phyloP scores from a whole-genome alignment of 2,113 vertebrate genomes.

The Plecotus auritus region DNA sequence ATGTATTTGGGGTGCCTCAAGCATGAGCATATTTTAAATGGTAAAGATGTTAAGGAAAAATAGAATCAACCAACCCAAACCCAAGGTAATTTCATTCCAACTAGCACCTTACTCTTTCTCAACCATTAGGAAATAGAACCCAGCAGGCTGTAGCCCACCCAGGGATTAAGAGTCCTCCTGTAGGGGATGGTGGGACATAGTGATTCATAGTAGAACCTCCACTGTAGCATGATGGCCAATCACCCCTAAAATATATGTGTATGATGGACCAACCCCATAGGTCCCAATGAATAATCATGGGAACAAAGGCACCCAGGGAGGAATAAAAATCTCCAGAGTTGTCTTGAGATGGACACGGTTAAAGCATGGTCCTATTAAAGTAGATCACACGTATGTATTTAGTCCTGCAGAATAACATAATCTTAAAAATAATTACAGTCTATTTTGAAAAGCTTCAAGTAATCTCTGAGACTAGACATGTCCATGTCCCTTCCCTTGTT shows the following conservation, averaged over 20 bases:
- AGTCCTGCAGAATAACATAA: conserved; percentile 6
- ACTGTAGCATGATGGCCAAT: neutral
- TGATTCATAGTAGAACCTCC: neutral
- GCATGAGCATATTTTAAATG: neutral
- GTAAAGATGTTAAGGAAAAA: neutral
- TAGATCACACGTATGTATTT: neutral
- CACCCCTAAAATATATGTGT: neutral
- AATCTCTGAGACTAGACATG: neutral
- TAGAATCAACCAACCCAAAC: neutral
- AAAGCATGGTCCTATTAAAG: neutral
- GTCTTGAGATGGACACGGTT: neutral
- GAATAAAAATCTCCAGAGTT: neutral
- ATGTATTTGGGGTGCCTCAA: neutral
- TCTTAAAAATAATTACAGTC: neutral
- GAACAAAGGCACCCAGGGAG: neutral
- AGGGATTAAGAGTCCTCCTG: neutral
- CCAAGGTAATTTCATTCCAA: conserved; percentile 18
- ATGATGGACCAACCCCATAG: neutral
- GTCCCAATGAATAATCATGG: neutral
- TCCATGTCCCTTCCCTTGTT: neutral
- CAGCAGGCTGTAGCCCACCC: neutral
- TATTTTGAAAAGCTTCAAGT: neutral
- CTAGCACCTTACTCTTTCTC: neutral
- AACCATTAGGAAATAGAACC: neutral
- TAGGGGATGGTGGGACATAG: neutral